Percentiles rank a stretch among this genome's conserved stretches.
These are phyloP conservation scores for Pipistrellus pygmaeus DNA, from an alignment of 2,797 vertebrate genomes.

Conservation along the genomic window DNA sequence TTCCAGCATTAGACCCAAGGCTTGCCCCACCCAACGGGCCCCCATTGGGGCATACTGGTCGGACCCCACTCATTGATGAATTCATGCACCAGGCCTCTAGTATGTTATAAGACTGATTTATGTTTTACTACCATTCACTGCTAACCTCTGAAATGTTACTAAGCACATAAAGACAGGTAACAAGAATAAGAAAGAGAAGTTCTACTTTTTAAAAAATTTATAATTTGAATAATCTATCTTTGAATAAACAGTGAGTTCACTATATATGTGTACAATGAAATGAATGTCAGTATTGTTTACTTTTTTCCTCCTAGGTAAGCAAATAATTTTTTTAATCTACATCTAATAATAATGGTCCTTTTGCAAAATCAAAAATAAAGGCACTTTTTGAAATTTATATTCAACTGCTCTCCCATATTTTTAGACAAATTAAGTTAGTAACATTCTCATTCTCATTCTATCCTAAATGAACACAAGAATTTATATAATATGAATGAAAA, in stretches of 20 bases:
- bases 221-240: neutral
- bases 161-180: neutral
- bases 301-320: slow-evolving; percentile 4
- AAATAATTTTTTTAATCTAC: neutral
- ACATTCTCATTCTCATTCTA: slow-evolving; percentile 26
- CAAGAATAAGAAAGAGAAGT: neutral
- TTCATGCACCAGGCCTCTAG: too few relatives aligned
- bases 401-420: slow-evolving; percentile 40
- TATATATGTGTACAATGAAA: neutral
- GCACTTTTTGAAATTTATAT: slow-evolving; percentile 1
- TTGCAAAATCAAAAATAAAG: slow-evolving; percentile 40
- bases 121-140: neutral
- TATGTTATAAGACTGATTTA: neutral
- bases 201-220: neutral
- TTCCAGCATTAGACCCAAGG: too few relatives aligned
- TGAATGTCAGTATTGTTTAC: neutral
- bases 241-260: neutral
- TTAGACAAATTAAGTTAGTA: neutral
- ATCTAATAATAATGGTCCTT: slow-evolving; percentile 22
- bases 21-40: too few relatives aligned
- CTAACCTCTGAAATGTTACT: neutral
- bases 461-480: neutral
- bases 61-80: too few relatives aligned
- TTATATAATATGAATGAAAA: neutral
- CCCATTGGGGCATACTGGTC: too few relatives aligned